These are phyloP conservation scores for Cantharis lateralis DNA, from an alignment of 2,888 invertebrate species.

Conservation along the genomic window DNA sequence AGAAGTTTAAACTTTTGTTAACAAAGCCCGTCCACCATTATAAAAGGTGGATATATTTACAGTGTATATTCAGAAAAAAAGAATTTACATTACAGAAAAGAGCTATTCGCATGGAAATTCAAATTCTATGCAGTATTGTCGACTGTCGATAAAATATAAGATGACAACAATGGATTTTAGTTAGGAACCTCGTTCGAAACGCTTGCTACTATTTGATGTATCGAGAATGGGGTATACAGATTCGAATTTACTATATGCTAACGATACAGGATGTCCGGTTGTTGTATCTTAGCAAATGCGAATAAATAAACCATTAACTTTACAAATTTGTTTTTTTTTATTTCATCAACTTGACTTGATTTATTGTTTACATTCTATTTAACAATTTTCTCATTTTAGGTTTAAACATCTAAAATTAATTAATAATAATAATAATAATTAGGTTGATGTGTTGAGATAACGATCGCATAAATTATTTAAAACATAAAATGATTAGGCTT, in stretches of 20 bases:
- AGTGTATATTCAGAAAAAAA: conserved; percentile 49
- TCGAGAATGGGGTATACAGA: conserved; percentile 50
- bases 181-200: conserved; percentile 49
- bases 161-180: conserved; percentile 55
- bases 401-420: background rate
- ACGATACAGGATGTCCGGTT: conserved; percentile 54
- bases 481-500: background rate
- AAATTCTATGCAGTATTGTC: conserved; percentile 53
- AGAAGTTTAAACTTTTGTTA: conserved; percentile 24
- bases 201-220: conserved; percentile 47
- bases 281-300: conserved; percentile 52
- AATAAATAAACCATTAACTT: conserved; percentile 52
- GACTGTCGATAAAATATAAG: conserved; percentile 58
- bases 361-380: conserved; percentile 9
- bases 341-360: conserved; percentile 22
- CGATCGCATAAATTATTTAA: background rate
- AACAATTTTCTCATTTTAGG: background rate
- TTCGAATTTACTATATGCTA: conserved; percentile 47
- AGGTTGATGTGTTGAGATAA: background rate
- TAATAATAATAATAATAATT: background rate
- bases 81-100: conserved; percentile 55
- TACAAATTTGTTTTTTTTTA: conserved; percentile 17
- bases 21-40: conserved; percentile 48
- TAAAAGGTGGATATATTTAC: conserved; percentile 55
- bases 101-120: conserved; percentile 57